Conservation (phyloP, 2,797 vertebrate genomes). For the Phalanger gymnotis region DNA sequence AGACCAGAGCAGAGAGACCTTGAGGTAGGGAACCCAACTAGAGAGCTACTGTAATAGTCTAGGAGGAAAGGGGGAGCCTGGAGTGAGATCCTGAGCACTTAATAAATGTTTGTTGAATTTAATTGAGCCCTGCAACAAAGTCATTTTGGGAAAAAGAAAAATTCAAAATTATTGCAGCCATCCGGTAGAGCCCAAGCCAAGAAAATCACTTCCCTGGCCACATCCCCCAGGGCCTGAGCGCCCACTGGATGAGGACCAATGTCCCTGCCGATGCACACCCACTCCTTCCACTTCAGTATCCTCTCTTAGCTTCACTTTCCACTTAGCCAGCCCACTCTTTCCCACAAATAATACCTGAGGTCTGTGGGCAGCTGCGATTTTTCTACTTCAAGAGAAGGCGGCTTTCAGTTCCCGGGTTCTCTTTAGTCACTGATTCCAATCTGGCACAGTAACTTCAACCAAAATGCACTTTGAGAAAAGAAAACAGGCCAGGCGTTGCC, state of each 20-base stretch:
- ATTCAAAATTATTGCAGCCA: not conserved
- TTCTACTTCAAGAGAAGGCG: conserved; percentile 54
- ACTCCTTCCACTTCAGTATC: rapidly evolving
- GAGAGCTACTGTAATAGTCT: not conserved
- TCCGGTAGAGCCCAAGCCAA: not conserved
- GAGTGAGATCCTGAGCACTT: not conserved
- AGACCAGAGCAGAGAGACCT: not conserved
- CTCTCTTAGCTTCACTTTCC: conserved; percentile 33
- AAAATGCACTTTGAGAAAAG: not conserved
- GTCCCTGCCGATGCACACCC: not conserved
- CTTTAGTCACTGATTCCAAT: conserved; percentile 63
- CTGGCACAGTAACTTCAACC: conserved; percentile 48
- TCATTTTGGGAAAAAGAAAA: not conserved
- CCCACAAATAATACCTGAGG: conserved; percentile 10
- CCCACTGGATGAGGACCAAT: not conserved
- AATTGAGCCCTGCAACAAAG: not conserved
- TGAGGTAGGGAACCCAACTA: not conserved
- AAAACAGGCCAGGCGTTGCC: conserved; percentile 3
- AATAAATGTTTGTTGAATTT: not conserved
- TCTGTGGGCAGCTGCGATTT: conserved; percentile 38
- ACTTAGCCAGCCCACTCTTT: conserved; percentile 31
- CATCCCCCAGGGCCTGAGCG: not conserved
- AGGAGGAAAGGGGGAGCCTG: not conserved
- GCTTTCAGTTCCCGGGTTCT: conserved; percentile 40
- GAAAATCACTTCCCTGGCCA: not conserved